Conservation (phyloP, 2,797 vertebrate species). For the Aplochiton taeniatus region DNA sequence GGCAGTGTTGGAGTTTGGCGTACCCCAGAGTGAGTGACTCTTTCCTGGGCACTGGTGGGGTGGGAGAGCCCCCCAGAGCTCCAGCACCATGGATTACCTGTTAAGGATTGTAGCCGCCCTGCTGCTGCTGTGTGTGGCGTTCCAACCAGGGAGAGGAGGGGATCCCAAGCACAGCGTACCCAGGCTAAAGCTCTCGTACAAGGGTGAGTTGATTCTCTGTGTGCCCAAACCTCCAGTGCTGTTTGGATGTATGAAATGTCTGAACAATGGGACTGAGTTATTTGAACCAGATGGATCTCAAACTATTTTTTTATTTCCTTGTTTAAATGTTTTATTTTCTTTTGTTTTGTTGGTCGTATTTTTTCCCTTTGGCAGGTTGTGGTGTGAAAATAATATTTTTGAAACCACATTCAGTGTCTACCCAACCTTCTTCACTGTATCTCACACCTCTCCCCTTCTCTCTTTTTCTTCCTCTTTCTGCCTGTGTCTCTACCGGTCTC, state of each 20-base stretch:
- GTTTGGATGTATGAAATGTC: background rate
- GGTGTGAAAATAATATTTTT: no score
- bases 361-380: background rate
- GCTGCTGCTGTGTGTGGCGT: conserved; percentile 85
- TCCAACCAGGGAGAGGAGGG: conserved; percentile 76
- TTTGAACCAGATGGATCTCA: no score
- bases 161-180: conserved; percentile 90
- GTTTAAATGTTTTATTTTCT: background rate
- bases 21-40: conserved; percentile 54
- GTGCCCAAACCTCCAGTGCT: conserved; percentile 9
- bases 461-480: conserved; percentile 28
- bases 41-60: conserved; percentile 64
- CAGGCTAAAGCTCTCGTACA: conserved; percentile 92
- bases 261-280: no score
- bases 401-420: no score
- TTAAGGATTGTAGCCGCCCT: conserved; percentile 80
- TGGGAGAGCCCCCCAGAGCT: conserved; percentile 71
- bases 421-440: background rate
- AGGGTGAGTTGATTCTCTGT: conserved; percentile 83
- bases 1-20: conserved; percentile 51
- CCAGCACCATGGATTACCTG: conserved; percentile 92
- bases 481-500: conserved; percentile 2
- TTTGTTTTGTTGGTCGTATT: background rate
- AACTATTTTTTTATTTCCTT: background rate
- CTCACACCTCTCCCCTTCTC: conserved; percentile 26